Percentiles rank a stretch among this genome's conserved stretches.
These are phyloP conservation scores for Sphaeramia orbicularis DNA, from an alignment of 2,797 vertebrate genomes.

Conservation along the genomic window DNA sequence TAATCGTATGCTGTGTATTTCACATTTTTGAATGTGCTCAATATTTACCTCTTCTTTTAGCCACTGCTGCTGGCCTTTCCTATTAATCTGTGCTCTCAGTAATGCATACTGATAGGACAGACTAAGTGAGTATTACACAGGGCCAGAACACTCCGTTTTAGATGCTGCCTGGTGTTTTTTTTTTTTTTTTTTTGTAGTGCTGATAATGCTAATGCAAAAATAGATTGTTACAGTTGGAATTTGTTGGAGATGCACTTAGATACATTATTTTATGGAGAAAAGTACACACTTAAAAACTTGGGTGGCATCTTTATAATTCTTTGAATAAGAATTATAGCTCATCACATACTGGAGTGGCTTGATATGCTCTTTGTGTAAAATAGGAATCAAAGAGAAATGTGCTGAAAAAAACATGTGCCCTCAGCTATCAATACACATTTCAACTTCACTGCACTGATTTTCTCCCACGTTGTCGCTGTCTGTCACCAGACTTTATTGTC, in stretches of 20 bases:
- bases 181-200: slow-evolving; percentile 22
- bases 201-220: slow-evolving; percentile 41
- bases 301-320: neutral
- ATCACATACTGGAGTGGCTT: slow-evolving; percentile 1
- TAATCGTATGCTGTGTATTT: slow-evolving; percentile 49
- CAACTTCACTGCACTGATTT: slow-evolving; percentile 48
- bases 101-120: slow-evolving; percentile 30
- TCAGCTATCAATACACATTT: slow-evolving; percentile 34
- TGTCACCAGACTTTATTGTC: slow-evolving; percentile 16
- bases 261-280: slow-evolving; percentile 18
- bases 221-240: slow-evolving; percentile 13
- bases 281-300: slow-evolving; percentile 12
- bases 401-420: slow-evolving; percentile 17
- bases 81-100: slow-evolving; percentile 22
- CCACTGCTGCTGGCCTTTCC: slow-evolving; percentile 41
- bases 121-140: slow-evolving; percentile 37
- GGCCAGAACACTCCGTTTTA: slow-evolving; percentile 18
- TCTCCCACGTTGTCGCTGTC: slow-evolving; percentile 20
- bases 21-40: slow-evolving; percentile 37
- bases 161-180: slow-evolving; percentile 38
- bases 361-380: slow-evolving; percentile 3
- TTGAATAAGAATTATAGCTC: slow-evolving; percentile 7
- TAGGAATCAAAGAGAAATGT: neutral
- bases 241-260: slow-evolving; percentile 19
- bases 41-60: slow-evolving; percentile 50